Evolutionary conservation across 2,888 invertebrate genomes (phyloP), one percentile per base, ranked within the genome.

Genomic region (Nephrotoma guestfalica): DNA sequence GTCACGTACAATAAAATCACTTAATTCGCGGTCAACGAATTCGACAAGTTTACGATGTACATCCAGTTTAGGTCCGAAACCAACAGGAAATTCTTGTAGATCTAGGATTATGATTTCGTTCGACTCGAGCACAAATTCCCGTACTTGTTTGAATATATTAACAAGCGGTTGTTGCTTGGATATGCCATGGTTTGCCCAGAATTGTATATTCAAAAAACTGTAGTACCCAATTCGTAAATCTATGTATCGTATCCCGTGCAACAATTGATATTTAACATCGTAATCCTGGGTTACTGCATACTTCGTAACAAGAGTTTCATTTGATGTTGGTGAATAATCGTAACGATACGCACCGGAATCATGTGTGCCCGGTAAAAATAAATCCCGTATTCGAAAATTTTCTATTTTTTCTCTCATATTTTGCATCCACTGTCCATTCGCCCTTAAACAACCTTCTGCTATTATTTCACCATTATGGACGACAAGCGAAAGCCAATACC

Each of bases 281-380:
- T 94, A 93, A 88, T 94, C 94, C 91, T 93, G 90, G 0, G 93
- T 93, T 7, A 93, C 89, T 2, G 93, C 90, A 87, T 93, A 93
- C 88, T 92, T 93, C 6, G 92, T 91, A 6, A 93, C 90, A 51
- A 93, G 87, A 84, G 90, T 92, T 87, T 92, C 92, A 30, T 89
- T 89, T 13, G 88, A 47, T n/a, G 89, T 87, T 0, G 91, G 91
- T 89, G 91, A 89, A 45, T 91, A 92, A 86, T 90, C 89, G 4
- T 89, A 89, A 2, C 91, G 90, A 89, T 93, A 94, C 9, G 94
- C 92, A 4, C 94, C 95, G 0, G 95, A 94, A 90, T 95, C 94
- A 89, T 96, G 95, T 0, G 95, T 94, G 0, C 95, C 95, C 0
- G 95, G 95, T 88, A 95, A 92, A 88, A 95, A 93, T 4, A 95